Base-by-base conservation (phyloP, 1,140 invertebrate species). In the Zophobas atratus region DNA sequence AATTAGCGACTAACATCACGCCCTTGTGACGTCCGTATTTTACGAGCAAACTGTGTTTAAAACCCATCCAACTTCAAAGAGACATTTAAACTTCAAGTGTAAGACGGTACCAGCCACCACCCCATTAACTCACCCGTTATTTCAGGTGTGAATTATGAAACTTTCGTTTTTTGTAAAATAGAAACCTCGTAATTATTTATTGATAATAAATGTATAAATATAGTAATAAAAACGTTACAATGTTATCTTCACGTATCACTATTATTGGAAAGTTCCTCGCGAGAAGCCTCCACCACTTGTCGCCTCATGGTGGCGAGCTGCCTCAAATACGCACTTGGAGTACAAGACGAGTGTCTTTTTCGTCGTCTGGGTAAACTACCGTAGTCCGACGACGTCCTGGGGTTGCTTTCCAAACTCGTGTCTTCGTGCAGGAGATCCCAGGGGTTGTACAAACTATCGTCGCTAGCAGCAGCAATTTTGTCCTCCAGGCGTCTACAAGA, bases 281-380 rank as follows among this genome's bases (percentile, higher is more conserved):
- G 81, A 0, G 85, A 82, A 73, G 74, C 74, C 63, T 85, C 80
- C 38, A 86, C 81, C 57, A 86, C 81, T 73, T 85, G 84, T 57
- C 79, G 76, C 36, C 86, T 75, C 85, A 86, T 84, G 8, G 75
- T 75, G 4, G 83, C 84, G 48, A 86, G 76, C 72, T 86, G 84
- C 71, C 75, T 84, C 34, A 86, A 76, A 79, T 82, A 86, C 20
- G 82, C 84, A 57, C 84, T 86, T 0, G 86, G 86, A 77, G 82
- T 84, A 41, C 80, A 84, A 5, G 73, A 81, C 0, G 71, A 78
- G 71, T 67, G 79, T 33, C 77, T 76, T 6, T 82, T 75, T 1
- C 71, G 76, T 36, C 78, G 80, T 49, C 84, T 79, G 0, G 84
- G 84, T 38, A 86, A 81, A 79, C 85, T 86, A 4, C 86, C 86